Evolutionary conservation across 2,113 vertebrate species (phyloP), one percentile per base, ranked within the genome.

Genomic region (Bagarius yarrelli): DNA sequence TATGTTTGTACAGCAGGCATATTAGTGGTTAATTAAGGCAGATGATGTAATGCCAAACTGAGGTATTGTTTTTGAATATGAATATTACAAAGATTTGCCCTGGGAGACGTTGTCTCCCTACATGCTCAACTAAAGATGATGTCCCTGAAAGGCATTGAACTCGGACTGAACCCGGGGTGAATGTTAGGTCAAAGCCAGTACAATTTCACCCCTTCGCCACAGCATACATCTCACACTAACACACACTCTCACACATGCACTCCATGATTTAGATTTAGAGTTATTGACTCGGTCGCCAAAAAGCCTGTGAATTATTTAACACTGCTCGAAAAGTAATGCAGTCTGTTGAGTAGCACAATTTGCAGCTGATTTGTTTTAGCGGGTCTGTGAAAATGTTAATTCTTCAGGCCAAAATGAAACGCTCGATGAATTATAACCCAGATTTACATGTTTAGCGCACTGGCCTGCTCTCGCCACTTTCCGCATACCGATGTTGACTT

Each of bases 121-220:
- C 27, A 55, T 78, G 78, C 83, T 47, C 66, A 57, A 61, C 44
- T 52, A 69, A 78, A 59, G 30, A 66, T 50, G 81, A 83, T 71
- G 81, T 67, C 74, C 81, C 82, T 78, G 87, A 88, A 81, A 84
- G 84, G 87, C 87, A 50, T 60, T 93, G 92, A 93, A 93, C 93
- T 93, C 88, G 84, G 76, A 21, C 18, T 93, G 92, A 93, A 93
- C 92, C 87, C 85, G 59, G 84, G 91, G 89, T 92, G 83, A 92
- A 81, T 78, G 70, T 81, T 81, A 91, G 92, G 91, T 91, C 88
- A 92, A 86, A 86, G 83, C 44, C 86, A 86, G 84, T 79, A 78
- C 82, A 60, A 81, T 80, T 74, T 88, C 80, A 77, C 76, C 83
- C 71, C 79, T 63, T 86, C 77, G 74, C 73, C 64, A 78, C 56